Conservation (phyloP, 1,140 invertebrate genomes). For the Drosophila suzukii region DNA sequence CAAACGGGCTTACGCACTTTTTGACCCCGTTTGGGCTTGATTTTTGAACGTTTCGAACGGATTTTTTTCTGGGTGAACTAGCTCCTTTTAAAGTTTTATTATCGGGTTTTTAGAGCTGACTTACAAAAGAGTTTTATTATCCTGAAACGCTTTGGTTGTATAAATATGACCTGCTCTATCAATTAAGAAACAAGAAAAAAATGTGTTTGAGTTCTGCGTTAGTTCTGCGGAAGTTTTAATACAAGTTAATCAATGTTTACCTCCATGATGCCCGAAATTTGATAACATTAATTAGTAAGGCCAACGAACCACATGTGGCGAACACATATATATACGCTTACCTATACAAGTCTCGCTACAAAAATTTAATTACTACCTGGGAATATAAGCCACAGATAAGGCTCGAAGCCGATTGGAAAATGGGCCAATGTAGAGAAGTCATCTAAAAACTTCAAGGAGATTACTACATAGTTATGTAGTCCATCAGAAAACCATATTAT, state of each 20-base stretch:
- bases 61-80: too few relatives aligned
- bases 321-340: slow-evolving; percentile 7
- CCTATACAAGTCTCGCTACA: slow-evolving; percentile 9
- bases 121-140: slow-evolving; percentile 58
- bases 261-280: slow-evolving; percentile 73
- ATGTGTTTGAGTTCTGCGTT: background rate
- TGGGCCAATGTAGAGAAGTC: background rate
- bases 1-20: too few relatives aligned
- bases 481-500: too few relatives aligned
- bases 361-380: slow-evolving; percentile 44
- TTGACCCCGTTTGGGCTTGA: too few relatives aligned
- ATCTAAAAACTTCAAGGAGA: background rate
- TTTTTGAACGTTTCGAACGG: too few relatives aligned
- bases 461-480: background rate
- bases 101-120: slow-evolving; percentile 18
- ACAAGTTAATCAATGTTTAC: too few relatives aligned
- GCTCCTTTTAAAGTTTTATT: too few relatives aligned
- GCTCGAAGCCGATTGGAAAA: background rate
- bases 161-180: slow-evolving; percentile 19
- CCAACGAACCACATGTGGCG: slow-evolving; percentile 45
- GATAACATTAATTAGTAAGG: slow-evolving; percentile 78
- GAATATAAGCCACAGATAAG: too few relatives aligned
- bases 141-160: slow-evolving; percentile 28
- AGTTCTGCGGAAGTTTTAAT: slow-evolving; percentile 10
- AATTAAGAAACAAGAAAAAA: slow-evolving; percentile 13